These are phyloP conservation scores for Crotalus helleri DNA, from an alignment of 2,113 vertebrate species.

Conservation along the genomic window DNA sequence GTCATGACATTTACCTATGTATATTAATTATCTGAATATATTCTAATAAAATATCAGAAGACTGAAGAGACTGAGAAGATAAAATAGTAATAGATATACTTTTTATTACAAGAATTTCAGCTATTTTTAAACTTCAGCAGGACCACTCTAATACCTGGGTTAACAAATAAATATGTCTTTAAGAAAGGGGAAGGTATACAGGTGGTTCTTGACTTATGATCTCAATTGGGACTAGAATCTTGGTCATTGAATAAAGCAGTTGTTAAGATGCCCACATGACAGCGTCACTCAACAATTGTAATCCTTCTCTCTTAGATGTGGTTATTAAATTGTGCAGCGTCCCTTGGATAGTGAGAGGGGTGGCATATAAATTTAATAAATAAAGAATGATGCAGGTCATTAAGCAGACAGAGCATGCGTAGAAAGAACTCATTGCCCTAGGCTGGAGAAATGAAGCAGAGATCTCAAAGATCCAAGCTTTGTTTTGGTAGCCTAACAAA, in stretches of 20 bases:
- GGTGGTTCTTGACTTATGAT: not conserved
- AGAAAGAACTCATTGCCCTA: too few species aligned
- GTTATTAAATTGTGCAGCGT: not conserved
- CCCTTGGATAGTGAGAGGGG: too few species aligned
- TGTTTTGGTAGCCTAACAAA: too few species aligned
- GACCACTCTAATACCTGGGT: not conserved
- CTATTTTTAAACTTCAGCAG: not conserved
- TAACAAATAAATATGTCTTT: not conserved
- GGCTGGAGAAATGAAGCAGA: too few species aligned
- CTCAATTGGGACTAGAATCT: too few species aligned
- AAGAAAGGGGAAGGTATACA: not conserved
- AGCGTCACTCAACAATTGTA: not conserved
- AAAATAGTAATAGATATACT: not conserved
- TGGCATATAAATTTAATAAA: too few species aligned
- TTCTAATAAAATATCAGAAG: not conserved
- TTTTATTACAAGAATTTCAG: not conserved
- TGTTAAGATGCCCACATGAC: too few species aligned
- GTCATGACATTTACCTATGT: not conserved
- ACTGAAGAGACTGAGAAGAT: not conserved
- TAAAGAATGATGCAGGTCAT: too few species aligned
- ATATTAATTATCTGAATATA: not conserved
- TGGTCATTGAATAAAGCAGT: too few species aligned
- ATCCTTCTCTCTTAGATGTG: not conserved
- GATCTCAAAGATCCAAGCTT: too few species aligned
- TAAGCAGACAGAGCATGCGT: too few species aligned